Evolutionary conservation across 2,113 vertebrate genomes (phyloP).

Genomic region (Misgurnus anguillicaudatus): DNA sequence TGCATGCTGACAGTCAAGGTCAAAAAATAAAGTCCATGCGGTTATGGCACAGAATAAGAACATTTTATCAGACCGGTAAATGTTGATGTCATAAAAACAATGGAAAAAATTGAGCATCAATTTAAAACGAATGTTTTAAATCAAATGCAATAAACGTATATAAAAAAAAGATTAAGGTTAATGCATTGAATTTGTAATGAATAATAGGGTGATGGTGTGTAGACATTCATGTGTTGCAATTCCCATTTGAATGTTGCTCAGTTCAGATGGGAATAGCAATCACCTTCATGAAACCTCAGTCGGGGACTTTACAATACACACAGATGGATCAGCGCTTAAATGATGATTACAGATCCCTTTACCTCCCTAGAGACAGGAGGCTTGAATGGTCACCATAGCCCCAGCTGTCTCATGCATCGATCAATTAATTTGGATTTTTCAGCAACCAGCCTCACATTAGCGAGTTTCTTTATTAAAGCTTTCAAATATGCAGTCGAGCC

Average conservation of each 20-base stretch:
- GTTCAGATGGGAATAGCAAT: background rate
- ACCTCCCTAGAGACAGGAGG: constrained; percentile 48
- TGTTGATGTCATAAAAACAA: background rate
- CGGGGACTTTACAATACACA: background rate
- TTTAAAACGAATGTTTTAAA: background rate
- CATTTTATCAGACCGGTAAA: background rate
- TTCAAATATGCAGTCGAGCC: constrained; percentile 7
- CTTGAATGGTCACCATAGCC: constrained; percentile 51
- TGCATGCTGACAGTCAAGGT: constrained; percentile 14
- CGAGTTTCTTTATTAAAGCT: constrained; percentile 3
- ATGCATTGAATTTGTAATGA: background rate
- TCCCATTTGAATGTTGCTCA: constrained; percentile 43
- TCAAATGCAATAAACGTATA: too few relatives aligned
- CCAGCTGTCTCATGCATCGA: constrained; percentile 55
- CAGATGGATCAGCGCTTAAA: constrained; percentile 23
- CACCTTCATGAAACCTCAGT: constrained; percentile 25
- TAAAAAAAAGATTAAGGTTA: too few relatives aligned
- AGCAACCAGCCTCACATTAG: constrained; percentile 41
- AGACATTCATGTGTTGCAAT: constrained; percentile 47
- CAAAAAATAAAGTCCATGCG: background rate
- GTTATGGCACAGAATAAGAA: background rate
- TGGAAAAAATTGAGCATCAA: background rate
- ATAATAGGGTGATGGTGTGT: background rate
- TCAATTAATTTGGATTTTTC: constrained; percentile 61
- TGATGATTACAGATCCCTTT: constrained; percentile 55